These are phyloP conservation scores for Empis livida DNA, from an alignment of 2,888 invertebrate species.

Conservation along the genomic window DNA sequence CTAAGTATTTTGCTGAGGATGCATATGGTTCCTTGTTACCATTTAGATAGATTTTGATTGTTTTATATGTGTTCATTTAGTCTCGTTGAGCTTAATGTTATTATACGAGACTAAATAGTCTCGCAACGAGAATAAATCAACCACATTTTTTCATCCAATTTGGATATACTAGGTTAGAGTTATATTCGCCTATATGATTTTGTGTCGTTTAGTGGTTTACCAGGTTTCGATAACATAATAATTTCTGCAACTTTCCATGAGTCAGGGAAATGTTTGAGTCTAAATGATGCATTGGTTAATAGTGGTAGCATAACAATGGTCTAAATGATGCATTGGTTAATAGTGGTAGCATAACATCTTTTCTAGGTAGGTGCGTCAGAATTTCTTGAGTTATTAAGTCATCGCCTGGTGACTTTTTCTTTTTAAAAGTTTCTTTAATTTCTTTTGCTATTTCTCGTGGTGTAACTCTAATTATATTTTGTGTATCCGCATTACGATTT, in stretches of 20 bases:
- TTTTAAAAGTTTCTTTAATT: constrained; percentile 5
- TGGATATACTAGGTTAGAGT: too few relatives aligned
- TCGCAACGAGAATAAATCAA: too few relatives aligned
- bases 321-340: constrained; percentile 1
- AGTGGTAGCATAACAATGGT: constrained; percentile 14
- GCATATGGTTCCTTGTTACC: too few relatives aligned
- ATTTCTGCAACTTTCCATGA: constrained; percentile 13
- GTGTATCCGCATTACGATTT: neutral
- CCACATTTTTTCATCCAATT: constrained; percentile 14
- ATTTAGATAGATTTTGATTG: too few relatives aligned
- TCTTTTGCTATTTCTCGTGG: too few relatives aligned
- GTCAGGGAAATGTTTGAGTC: constrained; percentile 4
- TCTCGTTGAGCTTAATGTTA: too few relatives aligned
- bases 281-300: neutral
- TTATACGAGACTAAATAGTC: too few relatives aligned
- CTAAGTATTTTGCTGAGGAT: too few relatives aligned
- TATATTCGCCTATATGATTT: too few relatives aligned
- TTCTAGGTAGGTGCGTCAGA: constrained; percentile 15
- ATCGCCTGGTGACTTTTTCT: constrained; percentile 14
- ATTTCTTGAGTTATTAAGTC: constrained; percentile 17
- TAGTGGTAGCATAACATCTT: constrained; percentile 15
- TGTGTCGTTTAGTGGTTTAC: too few relatives aligned
- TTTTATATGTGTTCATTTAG: too few relatives aligned
- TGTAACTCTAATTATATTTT: neutral
- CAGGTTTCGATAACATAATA: constrained; percentile 19